Conservation (phyloP, 2,888 invertebrate genomes). For the Pocota personata region DNA sequence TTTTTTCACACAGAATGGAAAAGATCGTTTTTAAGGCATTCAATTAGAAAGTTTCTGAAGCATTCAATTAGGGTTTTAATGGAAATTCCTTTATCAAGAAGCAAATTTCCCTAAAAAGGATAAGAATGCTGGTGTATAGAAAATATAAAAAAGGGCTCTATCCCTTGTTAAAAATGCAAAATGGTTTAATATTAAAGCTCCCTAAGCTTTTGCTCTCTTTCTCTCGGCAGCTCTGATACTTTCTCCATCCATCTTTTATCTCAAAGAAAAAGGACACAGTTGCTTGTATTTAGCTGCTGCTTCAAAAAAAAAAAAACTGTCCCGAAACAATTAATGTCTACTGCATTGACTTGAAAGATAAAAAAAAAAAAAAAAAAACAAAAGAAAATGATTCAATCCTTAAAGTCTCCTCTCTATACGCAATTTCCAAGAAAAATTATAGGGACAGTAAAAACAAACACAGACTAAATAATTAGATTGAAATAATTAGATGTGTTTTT, state of each 20-base stretch:
- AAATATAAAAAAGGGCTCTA: not conserved
- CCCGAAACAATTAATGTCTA: slow-evolving; percentile 1
- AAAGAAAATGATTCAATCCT: not conserved
- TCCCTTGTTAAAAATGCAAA: slow-evolving; percentile 17
- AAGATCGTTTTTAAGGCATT: not conserved
- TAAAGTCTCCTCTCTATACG: not conserved
- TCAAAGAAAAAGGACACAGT: slow-evolving; percentile 12
- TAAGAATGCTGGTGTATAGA: not conserved
- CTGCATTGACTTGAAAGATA: slow-evolving; percentile 32
- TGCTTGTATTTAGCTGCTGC: slow-evolving; percentile 19
- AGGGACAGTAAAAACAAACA: not conserved
- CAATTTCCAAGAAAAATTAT: slow-evolving; percentile 5
- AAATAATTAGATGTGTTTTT: slow-evolving; percentile 38
- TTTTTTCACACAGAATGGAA: not conserved
- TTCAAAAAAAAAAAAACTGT: slow-evolving; percentile 3
- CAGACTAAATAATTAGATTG: not conserved
- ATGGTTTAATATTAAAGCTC: slow-evolving; percentile 42
- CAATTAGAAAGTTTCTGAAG: not conserved
- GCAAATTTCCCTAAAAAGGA: not conserved
- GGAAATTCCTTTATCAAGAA: not conserved
- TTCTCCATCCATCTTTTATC: not conserved
- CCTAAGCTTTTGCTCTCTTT: slow-evolving; percentile 43
- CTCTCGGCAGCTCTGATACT: slow-evolving; percentile 10
- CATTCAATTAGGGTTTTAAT: slow-evolving; percentile 1
- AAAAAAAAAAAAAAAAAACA: not conserved